A percentile compares a stretch with the other conserved stretches of the same genome.
phyloP scores from a whole-genome alignment of 2,797 vertebrate genomes.

The Euthynnus affinis region DNA sequence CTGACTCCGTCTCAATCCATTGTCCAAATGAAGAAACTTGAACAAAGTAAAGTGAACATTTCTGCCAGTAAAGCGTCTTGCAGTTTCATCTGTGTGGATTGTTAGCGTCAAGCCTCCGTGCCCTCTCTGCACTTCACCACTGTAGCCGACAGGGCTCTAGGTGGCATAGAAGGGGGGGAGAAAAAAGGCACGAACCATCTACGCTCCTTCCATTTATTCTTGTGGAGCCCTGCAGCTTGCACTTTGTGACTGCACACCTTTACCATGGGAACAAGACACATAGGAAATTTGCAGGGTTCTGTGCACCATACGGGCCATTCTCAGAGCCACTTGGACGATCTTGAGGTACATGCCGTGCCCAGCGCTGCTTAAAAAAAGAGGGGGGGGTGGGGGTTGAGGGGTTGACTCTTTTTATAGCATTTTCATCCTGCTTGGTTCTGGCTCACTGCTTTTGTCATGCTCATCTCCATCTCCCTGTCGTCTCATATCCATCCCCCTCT shows the following conservation, averaged over 20 bases:
- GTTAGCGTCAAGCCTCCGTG: slow-evolving; percentile 50
- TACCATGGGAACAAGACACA: slow-evolving; percentile 47
- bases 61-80: slow-evolving; percentile 48
- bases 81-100: slow-evolving; percentile 45
- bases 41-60: slow-evolving; percentile 75
- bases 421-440: slow-evolving; percentile 68
- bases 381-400: neutral
- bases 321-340: slow-evolving; percentile 43
- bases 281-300: slow-evolving; percentile 36
- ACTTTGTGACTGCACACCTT: slow-evolving; percentile 59
- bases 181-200: slow-evolving; percentile 37
- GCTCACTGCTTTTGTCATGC: slow-evolving; percentile 69
- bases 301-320: slow-evolving; percentile 47
- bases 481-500: slow-evolving; percentile 46
- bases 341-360: slow-evolving; percentile 58
- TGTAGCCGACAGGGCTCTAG: slow-evolving; percentile 54
- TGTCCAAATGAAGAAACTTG: slow-evolving; percentile 72
- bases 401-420: slow-evolving; percentile 60
- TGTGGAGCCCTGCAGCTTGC: slow-evolving; percentile 51
- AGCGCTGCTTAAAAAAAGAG: slow-evolving; percentile 20
- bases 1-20: slow-evolving; percentile 65
- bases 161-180: slow-evolving; percentile 10
- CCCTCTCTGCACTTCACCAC: slow-evolving; percentile 32
- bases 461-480: slow-evolving; percentile 61
- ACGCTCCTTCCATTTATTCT: slow-evolving; percentile 58